Percentiles rank a stretch among this genome's conserved stretches.
phyloP scores from a whole-genome alignment of 2,888 invertebrate genomes.

The Beris morrisii region DNA sequence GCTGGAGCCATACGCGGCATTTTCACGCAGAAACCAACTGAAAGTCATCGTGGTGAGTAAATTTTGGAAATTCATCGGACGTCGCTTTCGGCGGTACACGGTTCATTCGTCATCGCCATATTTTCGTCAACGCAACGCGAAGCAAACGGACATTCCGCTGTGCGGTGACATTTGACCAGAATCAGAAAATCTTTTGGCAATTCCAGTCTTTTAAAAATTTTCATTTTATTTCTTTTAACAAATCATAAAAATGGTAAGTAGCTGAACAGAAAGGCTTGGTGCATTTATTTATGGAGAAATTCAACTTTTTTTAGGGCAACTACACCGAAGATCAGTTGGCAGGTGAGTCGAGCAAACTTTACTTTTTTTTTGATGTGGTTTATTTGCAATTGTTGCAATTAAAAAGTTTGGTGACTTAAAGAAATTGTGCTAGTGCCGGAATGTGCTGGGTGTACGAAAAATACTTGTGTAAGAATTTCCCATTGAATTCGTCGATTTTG shows the following conservation, averaged over 20 bases:
- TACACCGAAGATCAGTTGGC: slow-evolving; percentile 90
- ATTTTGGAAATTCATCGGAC: not conserved
- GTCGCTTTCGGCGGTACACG: not conserved
- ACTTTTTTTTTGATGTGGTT: no score
- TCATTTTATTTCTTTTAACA: not conserved
- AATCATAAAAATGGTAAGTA: slow-evolving; percentile 13
- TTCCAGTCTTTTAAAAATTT: slow-evolving; percentile 18
- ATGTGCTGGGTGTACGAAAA: no score
- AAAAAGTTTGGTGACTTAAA: no score
- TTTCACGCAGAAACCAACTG: no score
- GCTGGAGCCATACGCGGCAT: no score
- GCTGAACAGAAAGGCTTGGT: not conserved
- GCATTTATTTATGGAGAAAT: slow-evolving; percentile 1
- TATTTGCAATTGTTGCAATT: no score
- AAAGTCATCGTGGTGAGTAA: no score
- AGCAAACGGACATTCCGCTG: slow-evolving; percentile 7
- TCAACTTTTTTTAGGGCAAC: slow-evolving; percentile 68
- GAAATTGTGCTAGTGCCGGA: no score
- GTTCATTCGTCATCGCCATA: slow-evolving; percentile 21
- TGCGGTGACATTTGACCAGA: slow-evolving; percentile 10
- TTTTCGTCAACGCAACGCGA: not conserved
- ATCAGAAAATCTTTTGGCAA: slow-evolving; percentile 6
- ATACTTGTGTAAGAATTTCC: no score
- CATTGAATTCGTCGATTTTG: no score
- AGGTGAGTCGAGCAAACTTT: slow-evolving; percentile 64